Evolutionary conservation across 2,888 invertebrate species (phyloP), one percentile per base, ranked within the genome.

Genomic region (Urechis unicinctus): DNA sequence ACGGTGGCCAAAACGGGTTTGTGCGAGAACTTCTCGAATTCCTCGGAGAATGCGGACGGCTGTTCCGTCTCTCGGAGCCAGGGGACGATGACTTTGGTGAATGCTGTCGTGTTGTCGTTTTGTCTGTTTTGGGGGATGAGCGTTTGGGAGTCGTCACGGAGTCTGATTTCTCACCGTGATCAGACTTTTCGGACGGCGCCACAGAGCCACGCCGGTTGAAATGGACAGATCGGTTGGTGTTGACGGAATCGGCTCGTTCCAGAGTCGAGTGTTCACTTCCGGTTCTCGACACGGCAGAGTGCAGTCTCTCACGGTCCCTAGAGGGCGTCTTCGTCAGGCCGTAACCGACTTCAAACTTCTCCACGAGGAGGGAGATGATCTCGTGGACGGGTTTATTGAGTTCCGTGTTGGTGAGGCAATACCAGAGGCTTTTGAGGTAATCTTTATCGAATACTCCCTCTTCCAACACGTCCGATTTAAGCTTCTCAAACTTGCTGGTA

Each of bases 361-460:
- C 63, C 3, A 69, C 44, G 17, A 75, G 55, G 3, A 60, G 2
- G 13, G 45, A 24, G 5, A 50, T 22, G n/a, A 53, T 28, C 41
- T 57, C 55, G 1, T 64, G 57, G 50, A 70, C 64, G 3, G 65
- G 59, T 45, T 58, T 63, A 48, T 65, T 65, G 3, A 62, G 52
- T 49, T 73, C 72, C 17, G 64, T 53, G 2, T 71, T 66, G 2
- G 72, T 57, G 17, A 69, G 51, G 13, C 62, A 53, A 17, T 66
- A 61, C 50, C 72, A 60, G 52, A 73, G 61, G 29, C 66, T 67
- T 29, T 66, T 65, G 5, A 73, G 51, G n/a, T 72, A 63, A 29
- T 75, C 75, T 25, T 61, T 60, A 51, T 73, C 73, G 17, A 71
- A 47, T 13, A 72, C 59, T 0, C 73, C 74, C 44, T 72, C 67